A percentile compares a stretch with the other conserved stretches of the same genome.
These are phyloP conservation scores for Leptinotarsa juncta DNA, from an alignment of 2,888 invertebrate species.

Conservation along the genomic window DNA sequence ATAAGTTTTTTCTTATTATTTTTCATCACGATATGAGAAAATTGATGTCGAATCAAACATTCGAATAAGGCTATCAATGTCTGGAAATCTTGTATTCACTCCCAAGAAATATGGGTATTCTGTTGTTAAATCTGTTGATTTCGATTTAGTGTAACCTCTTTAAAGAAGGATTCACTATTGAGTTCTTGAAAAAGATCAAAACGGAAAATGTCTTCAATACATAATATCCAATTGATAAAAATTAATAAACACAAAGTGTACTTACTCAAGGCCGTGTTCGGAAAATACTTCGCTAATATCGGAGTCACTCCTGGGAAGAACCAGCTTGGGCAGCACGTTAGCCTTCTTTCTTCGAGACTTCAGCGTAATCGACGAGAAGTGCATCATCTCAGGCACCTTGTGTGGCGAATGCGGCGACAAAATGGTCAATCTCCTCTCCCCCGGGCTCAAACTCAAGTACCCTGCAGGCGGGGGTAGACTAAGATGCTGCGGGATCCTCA, in stretches of 20 bases:
- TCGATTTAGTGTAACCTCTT: too few relatives aligned
- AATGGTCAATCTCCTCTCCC: constrained; percentile 77
- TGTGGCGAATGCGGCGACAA: constrained; percentile 84
- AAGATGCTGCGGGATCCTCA: constrained; percentile 75
- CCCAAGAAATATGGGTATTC: too few relatives aligned
- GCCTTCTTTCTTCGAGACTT: constrained; percentile 75
- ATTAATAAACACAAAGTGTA: constrained; percentile 49
- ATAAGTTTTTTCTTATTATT: too few relatives aligned
- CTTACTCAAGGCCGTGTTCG: constrained; percentile 75
- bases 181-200: too few relatives aligned
- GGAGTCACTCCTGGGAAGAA: constrained; percentile 81
- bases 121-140: too few relatives aligned
- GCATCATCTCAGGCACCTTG: constrained; percentile 75
- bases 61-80: too few relatives aligned
- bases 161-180: too few relatives aligned
- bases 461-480: constrained; percentile 77
- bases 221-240: not conserved
- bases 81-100: too few relatives aligned
- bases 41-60: too few relatives aligned
- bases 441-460: constrained; percentile 67
- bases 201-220: too few relatives aligned
- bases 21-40: too few relatives aligned
- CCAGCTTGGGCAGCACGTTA: constrained; percentile 79
- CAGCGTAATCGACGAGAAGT: constrained; percentile 70
- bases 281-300: constrained; percentile 76